Evolutionary conservation across 2,113 vertebrate species (phyloP).

Genomic region (Coturnix japonica): DNA sequence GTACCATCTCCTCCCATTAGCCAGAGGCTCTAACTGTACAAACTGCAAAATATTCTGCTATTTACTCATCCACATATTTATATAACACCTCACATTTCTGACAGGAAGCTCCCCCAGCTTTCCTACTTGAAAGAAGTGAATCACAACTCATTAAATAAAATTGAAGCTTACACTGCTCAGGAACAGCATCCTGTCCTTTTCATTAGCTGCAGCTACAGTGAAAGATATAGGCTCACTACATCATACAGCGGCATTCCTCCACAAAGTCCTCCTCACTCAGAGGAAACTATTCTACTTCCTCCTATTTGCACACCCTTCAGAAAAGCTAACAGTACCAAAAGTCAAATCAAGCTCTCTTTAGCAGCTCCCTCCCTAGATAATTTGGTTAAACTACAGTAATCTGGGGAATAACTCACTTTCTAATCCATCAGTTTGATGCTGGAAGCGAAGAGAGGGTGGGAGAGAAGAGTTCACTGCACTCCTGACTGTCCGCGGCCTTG

Average conservation of each 20-base stretch:
- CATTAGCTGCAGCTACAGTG: neutral
- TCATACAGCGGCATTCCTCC: neutral
- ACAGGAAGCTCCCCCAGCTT: neutral
- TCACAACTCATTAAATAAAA: neutral
- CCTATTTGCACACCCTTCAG: neutral
- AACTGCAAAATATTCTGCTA: neutral
- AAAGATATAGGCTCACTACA: neutral
- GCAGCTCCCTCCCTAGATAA: neutral
- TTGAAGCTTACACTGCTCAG: neutral
- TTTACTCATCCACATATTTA: neutral
- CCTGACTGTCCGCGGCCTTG: neutral
- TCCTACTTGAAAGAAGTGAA: neutral
- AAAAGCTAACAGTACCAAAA: neutral
- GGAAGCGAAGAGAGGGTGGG: neutral
- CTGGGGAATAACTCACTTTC: neutral
- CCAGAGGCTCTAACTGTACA: accelerated
- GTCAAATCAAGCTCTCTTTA: neutral
- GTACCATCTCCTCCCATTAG: neutral
- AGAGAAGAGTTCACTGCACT: neutral
- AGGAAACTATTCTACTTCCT: neutral
- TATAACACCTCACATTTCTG: neutral
- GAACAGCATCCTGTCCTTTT: neutral
- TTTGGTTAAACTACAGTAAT: neutral
- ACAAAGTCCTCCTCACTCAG: neutral
- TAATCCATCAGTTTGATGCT: neutral